Evolutionary conservation across 2,888 invertebrate species (phyloP).

Genomic region (Malthinus flaveolus): DNA sequence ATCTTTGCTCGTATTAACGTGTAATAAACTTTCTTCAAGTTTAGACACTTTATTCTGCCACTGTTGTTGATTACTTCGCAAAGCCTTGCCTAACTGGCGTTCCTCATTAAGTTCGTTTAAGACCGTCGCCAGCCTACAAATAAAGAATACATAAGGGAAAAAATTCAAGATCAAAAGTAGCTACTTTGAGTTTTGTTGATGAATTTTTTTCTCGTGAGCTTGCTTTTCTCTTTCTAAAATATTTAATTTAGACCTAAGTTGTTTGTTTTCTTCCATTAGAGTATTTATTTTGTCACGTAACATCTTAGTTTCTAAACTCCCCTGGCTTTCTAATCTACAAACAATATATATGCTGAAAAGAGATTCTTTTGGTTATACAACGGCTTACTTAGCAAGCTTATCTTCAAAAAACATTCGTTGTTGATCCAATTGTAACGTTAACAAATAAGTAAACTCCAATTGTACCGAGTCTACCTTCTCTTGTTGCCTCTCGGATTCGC

Average conservation of each 20-base stretch:
- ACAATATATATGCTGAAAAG: neutral
- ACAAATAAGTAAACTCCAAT: conserved; percentile 92
- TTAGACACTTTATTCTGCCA: conserved; percentile 68
- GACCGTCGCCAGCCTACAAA: conserved; percentile 63
- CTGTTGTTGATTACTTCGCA: conserved; percentile 73
- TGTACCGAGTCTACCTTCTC: conserved; percentile 95
- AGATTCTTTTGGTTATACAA: neutral
- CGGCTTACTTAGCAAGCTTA: conserved; percentile 59
- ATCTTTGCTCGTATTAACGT: conserved; percentile 56
- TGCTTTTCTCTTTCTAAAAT: conserved; percentile 67
- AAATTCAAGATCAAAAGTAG: conserved; percentile 20
- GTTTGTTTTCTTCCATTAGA: conserved; percentile 57
- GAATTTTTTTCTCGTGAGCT: conserved; percentile 70
- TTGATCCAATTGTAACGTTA: conserved; percentile 93
- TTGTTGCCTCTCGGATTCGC: conserved; percentile 61
- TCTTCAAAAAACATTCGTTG: conserved; percentile 93
- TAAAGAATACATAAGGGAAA: neutral
- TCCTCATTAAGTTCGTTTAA: conserved; percentile 80
- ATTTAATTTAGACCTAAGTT: conserved; percentile 56
- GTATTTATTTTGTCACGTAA: conserved; percentile 57
- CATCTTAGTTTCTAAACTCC: conserved; percentile 45
- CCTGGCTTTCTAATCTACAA: conserved; percentile 48
- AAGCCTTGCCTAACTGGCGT: conserved; percentile 77
- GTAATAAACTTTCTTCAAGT: conserved; percentile 58
- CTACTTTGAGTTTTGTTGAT: conserved; percentile 64